Evolutionary conservation across 2,113 vertebrate species (phyloP), one percentile per base, ranked within the genome.

Genomic region (Vidua macroura): DNA sequence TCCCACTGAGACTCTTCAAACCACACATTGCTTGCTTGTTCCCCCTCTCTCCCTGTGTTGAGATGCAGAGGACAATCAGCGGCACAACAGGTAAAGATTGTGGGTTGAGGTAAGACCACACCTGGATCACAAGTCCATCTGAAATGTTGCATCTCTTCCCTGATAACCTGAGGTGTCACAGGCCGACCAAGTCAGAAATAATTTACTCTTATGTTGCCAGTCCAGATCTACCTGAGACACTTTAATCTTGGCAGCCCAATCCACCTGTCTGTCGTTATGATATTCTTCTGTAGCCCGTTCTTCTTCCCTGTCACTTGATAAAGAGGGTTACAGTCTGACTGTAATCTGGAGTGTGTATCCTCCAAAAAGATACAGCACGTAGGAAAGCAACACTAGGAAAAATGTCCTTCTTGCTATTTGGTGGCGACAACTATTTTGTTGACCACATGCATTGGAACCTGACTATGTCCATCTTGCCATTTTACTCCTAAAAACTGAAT

Each of bases 331-430:
- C 14, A 46, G 5, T 48, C n/a, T 46, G 18, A 9, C 28, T 48
- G 28, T 28, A 41, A 41, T 48, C 19, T 62, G 48, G 23, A 48
- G 10, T 39, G 27, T 9, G 5, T 35, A 72, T 30, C 14, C 21
- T 43, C 14, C n/a, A 15, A 35, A 63, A 41, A 21, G 3, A 1
- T 20, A 55, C 24, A 41, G 30, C 0, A 0, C 20, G 14, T 25
- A 17, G 21, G 14, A 63, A 79, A 41, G 11, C 20, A 60, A 12
- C 3, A 16, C 11, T 30, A 17, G n/a, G 24, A 41, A 64, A 63
- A 13, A 23, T 25, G 13, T 35, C 8, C 33, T 44, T 39, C 41
- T 41, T 55, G 56, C 13, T 79, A 6, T 19, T 25, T 72, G 41
- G 7, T n/a, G 48, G 25, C 23, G 9, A 39, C 28, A 62, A 31